Percentiles rank a stretch among this genome's conserved stretches.
Evolutionary conservation across 2,113 vertebrate species (phyloP).

Genomic region (Variabilichromis moorii): DNA sequence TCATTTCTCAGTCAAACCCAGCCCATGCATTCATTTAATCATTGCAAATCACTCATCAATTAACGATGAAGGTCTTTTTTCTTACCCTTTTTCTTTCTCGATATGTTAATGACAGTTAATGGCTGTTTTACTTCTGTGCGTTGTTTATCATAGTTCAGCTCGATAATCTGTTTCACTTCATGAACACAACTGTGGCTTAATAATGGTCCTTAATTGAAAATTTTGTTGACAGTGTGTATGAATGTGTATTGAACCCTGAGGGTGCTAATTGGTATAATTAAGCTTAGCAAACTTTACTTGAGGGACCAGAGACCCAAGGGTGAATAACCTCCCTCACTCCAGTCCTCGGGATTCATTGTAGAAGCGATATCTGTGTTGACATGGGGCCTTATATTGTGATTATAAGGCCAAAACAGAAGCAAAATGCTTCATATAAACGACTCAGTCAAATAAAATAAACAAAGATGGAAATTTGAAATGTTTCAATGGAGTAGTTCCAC

Average conservation of each 20-base stretch:
- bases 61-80: background rate
- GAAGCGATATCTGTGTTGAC: background rate
- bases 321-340: background rate
- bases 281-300: constrained; percentile 36
- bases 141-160: constrained; percentile 47
- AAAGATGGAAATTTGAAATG: background rate
- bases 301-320: background rate
- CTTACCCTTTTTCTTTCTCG: background rate
- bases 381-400: background rate
- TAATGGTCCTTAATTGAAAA: constrained; percentile 62
- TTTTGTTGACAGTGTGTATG: constrained; percentile 51
- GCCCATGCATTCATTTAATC: constrained; percentile 33
- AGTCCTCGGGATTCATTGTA: background rate
- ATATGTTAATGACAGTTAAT: constrained; percentile 54
- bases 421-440: background rate
- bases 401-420: background rate
- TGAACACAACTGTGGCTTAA: constrained; percentile 42
- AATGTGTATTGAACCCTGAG: constrained; percentile 18
- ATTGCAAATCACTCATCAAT: constrained; percentile 34
- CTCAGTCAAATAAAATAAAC: background rate
- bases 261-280: constrained; percentile 37
- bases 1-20: constrained; percentile 12
- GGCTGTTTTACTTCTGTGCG: constrained; percentile 33
- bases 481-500: background rate
- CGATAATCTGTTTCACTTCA: constrained; percentile 46